A percentile compares a stretch with the other conserved stretches of the same genome.
Evolutionary conservation across 2,888 invertebrate species (phyloP).

Genomic region (Smittia aterrima): DNA sequence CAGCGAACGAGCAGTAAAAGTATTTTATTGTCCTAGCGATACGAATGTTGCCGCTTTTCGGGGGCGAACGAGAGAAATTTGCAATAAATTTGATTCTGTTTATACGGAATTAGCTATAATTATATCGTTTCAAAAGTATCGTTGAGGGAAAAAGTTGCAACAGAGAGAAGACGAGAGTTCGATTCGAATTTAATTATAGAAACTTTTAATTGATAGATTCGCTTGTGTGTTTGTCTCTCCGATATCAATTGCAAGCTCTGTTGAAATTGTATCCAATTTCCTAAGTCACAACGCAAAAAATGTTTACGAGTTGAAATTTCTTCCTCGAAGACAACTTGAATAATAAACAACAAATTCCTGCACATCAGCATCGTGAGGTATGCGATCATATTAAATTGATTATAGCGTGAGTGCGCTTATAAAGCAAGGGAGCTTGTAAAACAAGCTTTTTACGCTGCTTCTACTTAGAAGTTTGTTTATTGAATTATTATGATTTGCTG

Average conservation of each 20-base stretch:
- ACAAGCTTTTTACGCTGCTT: not conserved
- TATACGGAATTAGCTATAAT: not conserved
- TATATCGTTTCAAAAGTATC: not conserved
- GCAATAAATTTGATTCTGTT: conserved; percentile 19
- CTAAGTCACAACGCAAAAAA: no score
- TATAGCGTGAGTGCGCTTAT: not conserved
- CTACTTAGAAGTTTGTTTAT: not conserved
- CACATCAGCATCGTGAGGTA: not conserved
- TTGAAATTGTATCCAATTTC: no score
- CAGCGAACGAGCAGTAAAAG: no score
- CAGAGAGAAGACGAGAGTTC: not conserved
- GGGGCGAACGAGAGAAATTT: not conserved
- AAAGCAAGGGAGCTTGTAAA: not conserved
- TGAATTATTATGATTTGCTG: not conserved
- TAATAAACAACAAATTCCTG: not conserved
- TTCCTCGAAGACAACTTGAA: not conserved
- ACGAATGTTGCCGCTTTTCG: not conserved
- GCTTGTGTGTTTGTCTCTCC: not conserved
- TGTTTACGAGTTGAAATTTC: no score
- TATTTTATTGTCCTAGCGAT: not conserved
- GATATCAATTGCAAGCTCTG: no score
- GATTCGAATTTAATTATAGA: conserved; percentile 25
- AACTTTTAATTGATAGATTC: conserved; percentile 28
- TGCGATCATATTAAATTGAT: not conserved
- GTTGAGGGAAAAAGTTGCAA: not conserved